Conservation (phyloP, 2,888 invertebrate genomes). For the Galerucella nymphaeae region DNA sequence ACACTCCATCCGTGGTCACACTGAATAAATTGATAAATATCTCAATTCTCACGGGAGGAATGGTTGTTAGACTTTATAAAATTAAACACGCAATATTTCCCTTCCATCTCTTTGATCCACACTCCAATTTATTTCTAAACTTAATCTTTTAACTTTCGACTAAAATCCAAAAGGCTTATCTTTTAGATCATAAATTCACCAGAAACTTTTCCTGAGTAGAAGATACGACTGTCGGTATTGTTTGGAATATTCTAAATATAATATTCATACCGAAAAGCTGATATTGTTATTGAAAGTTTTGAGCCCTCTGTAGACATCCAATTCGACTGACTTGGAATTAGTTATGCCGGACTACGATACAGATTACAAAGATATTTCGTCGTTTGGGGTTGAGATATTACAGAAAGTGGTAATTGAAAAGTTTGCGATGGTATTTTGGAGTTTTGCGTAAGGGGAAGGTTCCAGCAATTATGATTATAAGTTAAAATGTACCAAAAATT, state of each 20-base stretch:
- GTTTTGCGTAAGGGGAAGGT: not conserved
- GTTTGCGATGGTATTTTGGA: not conserved
- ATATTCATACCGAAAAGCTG: conserved; percentile 3
- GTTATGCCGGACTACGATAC: conserved; percentile 8
- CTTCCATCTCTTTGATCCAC: not conserved
- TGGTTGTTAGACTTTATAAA: not conserved
- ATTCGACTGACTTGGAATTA: conserved; percentile 1
- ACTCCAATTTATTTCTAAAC: conserved; percentile 2
- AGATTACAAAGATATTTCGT: conserved; percentile 2
- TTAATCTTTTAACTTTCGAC: not conserved
- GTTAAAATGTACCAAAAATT: not conserved
- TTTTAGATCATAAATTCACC: conserved; percentile 4
- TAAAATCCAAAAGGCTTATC: not conserved
- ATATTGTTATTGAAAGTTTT: conserved; percentile 14
- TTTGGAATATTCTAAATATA: not conserved
- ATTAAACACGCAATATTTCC: not conserved
- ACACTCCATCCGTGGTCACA: too few relatives aligned
- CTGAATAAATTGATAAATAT: too few relatives aligned
- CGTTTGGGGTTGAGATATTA: not conserved
- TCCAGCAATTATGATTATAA: not conserved
- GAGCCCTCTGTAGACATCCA: conserved; percentile 10
- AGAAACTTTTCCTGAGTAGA: not conserved
- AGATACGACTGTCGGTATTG: not conserved
- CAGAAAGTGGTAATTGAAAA: conserved; percentile 2
- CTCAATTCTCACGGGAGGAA: too few relatives aligned